These are phyloP conservation scores for Ruditapes philippinarum DNA, from an alignment of 1,140 invertebrate species.

Conservation along the genomic window DNA sequence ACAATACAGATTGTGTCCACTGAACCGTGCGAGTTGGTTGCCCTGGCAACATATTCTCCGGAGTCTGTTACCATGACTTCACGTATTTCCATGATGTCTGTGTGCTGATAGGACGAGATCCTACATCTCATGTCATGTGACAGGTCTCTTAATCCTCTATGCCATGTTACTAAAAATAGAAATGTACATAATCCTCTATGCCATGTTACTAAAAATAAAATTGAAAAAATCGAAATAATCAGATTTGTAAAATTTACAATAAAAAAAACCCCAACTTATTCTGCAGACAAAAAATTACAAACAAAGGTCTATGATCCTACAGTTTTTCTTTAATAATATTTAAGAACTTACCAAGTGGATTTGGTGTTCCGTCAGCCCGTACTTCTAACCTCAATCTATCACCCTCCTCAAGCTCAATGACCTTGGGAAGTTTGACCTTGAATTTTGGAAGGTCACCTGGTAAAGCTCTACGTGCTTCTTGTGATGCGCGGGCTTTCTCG, in stretches of 20 bases:
- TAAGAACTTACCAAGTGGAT: conserved; percentile 79
- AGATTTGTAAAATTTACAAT: no score
- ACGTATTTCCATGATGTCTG: conserved; percentile 91
- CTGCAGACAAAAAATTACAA: no score
- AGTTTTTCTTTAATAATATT: not conserved
- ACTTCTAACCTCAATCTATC: conserved; percentile 83
- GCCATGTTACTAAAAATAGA: conserved; percentile 90
- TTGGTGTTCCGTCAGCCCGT: conserved; percentile 81
- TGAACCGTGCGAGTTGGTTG: conserved; percentile 87
- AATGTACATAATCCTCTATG: no score
- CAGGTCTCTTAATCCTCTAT: conserved; percentile 96
- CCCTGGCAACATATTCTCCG: conserved; percentile 94
- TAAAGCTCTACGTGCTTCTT: conserved; percentile 4
- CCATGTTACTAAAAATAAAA: no score
- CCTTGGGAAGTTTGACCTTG: conserved; percentile 78
- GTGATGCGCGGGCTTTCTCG: not conserved
- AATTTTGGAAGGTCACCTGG: conserved; percentile 78
- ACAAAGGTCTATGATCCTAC: not conserved
- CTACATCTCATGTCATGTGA: conserved; percentile 93
- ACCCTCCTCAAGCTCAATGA: conserved; percentile 81
- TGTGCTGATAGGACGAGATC: conserved; percentile 92
- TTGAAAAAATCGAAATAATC: no score
- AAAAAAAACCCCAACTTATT: no score
- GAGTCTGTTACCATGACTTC: conserved; percentile 91
- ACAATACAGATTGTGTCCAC: conserved; percentile 80